Conservation (phyloP, 1,140 invertebrate genomes). For the Cotesia glomerata region DNA sequence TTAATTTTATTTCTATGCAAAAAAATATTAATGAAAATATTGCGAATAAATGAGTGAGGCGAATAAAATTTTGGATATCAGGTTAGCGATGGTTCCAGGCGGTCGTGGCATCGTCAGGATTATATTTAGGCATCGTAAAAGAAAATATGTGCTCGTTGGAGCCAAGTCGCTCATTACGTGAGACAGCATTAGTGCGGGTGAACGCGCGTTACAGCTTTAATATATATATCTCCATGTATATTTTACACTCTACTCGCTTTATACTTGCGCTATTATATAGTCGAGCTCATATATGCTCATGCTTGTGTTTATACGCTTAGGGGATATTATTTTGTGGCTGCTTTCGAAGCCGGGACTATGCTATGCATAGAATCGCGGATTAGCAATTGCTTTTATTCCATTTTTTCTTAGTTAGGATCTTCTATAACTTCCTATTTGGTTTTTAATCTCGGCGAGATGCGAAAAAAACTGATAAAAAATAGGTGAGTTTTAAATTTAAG, state of each 20-base stretch:
- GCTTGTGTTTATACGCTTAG: no score
- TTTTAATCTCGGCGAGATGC: no score
- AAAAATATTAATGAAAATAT: neutral
- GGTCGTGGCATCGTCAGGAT: constrained; percentile 56
- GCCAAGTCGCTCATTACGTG: constrained; percentile 62
- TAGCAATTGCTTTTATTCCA: no score
- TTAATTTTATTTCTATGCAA: neutral
- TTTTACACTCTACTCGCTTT: neutral
- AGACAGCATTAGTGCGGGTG: constrained; percentile 56
- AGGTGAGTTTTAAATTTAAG: no score
- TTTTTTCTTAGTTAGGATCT: no score
- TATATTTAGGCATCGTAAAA: constrained; percentile 64
- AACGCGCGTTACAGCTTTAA: no score
- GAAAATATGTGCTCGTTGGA: constrained; percentile 62
- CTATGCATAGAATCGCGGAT: no score
- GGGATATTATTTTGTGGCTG: no score
- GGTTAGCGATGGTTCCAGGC: constrained; percentile 30
- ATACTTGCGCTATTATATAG: neutral
- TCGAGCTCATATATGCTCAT: neutral
- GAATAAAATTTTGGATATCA: constrained; percentile 15
- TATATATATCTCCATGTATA: no score
- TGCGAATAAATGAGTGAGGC: neutral
- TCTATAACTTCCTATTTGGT: no score
- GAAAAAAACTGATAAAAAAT: no score
- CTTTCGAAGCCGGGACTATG: no score